Conservation (phyloP, 2,888 invertebrate genomes). For the Camponotus fellah region DNA sequence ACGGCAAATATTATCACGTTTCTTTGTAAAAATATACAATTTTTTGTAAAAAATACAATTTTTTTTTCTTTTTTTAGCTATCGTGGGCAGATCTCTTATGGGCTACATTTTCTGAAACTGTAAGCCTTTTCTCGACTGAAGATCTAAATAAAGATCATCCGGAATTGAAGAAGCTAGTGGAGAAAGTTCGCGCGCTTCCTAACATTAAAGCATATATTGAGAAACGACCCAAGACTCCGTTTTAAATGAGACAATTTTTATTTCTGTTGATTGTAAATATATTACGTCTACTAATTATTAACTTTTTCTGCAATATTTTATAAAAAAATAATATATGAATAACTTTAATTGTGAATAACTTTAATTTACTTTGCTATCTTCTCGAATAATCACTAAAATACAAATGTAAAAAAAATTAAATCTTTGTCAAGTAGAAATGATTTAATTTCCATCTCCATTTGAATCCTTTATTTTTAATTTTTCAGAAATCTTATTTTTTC, state of each 20-base stretch:
- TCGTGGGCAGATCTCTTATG: conserved; percentile 86
- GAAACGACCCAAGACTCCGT: conserved; percentile 77
- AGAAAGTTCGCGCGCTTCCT: conserved; percentile 83
- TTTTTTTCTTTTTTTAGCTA: conserved; percentile 22
- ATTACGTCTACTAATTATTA: neutral
- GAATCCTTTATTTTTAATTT: neutral
- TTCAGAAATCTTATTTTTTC: neutral
- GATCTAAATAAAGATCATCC: conserved; percentile 85
- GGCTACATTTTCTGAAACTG: conserved; percentile 83
- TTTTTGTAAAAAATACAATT: neutral
- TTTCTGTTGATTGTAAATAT: neutral
- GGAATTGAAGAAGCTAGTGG: conserved; percentile 84
- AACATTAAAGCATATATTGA: conserved; percentile 85
- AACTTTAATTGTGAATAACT: neutral
- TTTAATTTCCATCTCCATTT: neutral
- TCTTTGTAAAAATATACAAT: neutral
- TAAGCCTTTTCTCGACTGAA: conserved; percentile 76
- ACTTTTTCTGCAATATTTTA: neutral
- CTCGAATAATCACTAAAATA: too few species aligned
- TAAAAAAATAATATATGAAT: neutral
- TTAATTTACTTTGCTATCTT: neutral
- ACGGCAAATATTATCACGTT: neutral
- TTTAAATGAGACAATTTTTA: conserved; percentile 57
- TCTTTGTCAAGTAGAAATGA: neutral
- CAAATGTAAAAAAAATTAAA: neutral